phyloP scores from a whole-genome alignment of 2,888 invertebrate species.

The Bimastos eiseni region DNA sequence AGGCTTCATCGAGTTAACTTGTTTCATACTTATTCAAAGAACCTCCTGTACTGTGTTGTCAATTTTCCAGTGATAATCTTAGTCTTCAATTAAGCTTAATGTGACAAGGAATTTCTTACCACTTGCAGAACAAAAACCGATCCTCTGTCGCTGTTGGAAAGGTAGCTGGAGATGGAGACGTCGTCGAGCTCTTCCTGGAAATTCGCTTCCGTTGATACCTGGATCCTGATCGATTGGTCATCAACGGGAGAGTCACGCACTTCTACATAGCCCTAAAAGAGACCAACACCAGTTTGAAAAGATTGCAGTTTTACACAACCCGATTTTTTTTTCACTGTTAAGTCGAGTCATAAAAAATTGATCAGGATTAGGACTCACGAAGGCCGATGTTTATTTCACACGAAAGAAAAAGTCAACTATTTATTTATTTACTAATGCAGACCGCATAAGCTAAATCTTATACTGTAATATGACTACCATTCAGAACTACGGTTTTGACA shows the following conservation, averaged over 20 bases:
- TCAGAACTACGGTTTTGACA: too few species aligned
- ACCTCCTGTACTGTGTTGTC: too few species aligned
- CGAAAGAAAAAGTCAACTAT: too few species aligned
- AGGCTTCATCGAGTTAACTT: too few species aligned
- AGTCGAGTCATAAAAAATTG: too few species aligned
- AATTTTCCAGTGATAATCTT: not conserved
- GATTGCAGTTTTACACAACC: not conserved
- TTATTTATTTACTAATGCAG: too few species aligned
- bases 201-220: not conserved
- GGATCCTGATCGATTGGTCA: not conserved
- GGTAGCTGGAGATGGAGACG: not conserved
- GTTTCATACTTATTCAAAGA: too few species aligned
- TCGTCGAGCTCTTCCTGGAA: not conserved
- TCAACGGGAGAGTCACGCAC: not conserved
- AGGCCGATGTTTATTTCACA: not conserved
- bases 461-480: too few species aligned
- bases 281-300: not conserved
- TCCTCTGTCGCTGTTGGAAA: not conserved
- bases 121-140: not conserved
- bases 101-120: not conserved
- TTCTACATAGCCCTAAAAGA: not conserved
- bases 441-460: too few species aligned
- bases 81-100: not conserved
- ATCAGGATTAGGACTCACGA: not conserved
- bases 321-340: not conserved